Evolutionary conservation across 2,888 invertebrate species (phyloP), one percentile per base, ranked within the genome.

Genomic region (Alcis repandata): DNA sequence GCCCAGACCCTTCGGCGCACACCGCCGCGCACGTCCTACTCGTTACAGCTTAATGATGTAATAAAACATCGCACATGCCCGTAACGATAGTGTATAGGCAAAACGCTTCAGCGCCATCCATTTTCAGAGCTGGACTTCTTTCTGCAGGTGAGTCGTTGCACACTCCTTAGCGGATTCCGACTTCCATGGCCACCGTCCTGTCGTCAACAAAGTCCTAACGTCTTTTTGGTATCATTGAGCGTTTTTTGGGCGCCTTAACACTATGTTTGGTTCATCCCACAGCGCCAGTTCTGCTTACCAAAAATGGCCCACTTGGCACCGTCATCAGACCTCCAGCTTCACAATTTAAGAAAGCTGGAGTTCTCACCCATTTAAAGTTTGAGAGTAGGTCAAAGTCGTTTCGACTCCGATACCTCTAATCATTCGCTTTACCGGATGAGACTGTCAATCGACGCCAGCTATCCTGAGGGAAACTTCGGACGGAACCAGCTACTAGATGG

Each of bases 271-370:
- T 96, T 95, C 95, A 96, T 95, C 95, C 95, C 95, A 94, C 95
- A 96, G 94, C 95, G 95, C 95, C 95, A 96, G 95, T 96, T 96
- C 95, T 96, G 95, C 95, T 95, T 95, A 95, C 95, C 95, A 95
- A 95, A 95, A 95, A 86, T 95, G 95, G 95, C 95, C 95, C 95
- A 95, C 95, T 95, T 92, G 94, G 94, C 94, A 94, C 94, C 93
- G 91, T 91, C 89, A 91, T 93, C 90, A 87, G 84, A 85, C 80
- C 89, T 88, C 88, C 88, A 90, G 88, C 92, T 94, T 94, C 94
- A 90, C 80, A 72, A 64, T 87, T 93, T 85, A 87, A 94, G 94
- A 88, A 95, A 94, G 94, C 92, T 93, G 88, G 91, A 92, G 92
- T 87, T 95, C 95, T 95, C 94, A 95, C 95, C 95, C 94, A 95